These are phyloP conservation scores for Hydrochoerus hydrochaeris DNA, from an alignment of 2,113 vertebrate species.

Conservation along the genomic window DNA sequence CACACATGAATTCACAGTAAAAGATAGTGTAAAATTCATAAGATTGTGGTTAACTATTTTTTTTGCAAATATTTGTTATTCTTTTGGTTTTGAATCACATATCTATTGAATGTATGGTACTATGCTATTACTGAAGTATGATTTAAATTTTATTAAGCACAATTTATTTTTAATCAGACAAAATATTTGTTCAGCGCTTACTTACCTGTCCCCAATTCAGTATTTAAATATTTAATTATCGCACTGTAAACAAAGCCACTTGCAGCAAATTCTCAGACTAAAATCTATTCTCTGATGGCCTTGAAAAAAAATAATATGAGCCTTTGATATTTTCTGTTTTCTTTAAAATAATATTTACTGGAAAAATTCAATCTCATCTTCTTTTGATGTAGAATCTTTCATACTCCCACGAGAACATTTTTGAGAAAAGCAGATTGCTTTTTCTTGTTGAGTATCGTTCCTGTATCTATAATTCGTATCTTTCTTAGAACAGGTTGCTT, in stretches of 20 bases:
- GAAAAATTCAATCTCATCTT: neutral
- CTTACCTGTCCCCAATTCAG: neutral
- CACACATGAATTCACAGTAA: neutral
- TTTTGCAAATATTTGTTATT: slow-evolving; percentile 32
- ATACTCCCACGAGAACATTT: neutral
- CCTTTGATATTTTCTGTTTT: neutral
- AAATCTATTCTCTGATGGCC: neutral
- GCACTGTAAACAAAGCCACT: neutral
- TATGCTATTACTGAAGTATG: neutral
- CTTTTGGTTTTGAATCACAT: neutral
- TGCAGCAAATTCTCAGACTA: neutral
- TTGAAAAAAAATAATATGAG: neutral
- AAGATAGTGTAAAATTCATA: slow-evolving; percentile 25
- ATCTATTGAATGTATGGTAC: neutral
- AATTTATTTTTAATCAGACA: neutral
- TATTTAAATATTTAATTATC: neutral
- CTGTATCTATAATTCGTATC: neutral
- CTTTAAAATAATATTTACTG: neutral
- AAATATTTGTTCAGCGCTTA: neutral
- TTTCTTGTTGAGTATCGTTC: neutral
- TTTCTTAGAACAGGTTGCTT: neutral
- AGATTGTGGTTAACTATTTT: neutral
- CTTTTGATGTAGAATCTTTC: neutral
- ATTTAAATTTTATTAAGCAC: neutral
- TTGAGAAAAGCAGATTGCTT: neutral